Base-by-base conservation (phyloP, 2,888 invertebrate species). In the Plagodis dolabraria region DNA sequence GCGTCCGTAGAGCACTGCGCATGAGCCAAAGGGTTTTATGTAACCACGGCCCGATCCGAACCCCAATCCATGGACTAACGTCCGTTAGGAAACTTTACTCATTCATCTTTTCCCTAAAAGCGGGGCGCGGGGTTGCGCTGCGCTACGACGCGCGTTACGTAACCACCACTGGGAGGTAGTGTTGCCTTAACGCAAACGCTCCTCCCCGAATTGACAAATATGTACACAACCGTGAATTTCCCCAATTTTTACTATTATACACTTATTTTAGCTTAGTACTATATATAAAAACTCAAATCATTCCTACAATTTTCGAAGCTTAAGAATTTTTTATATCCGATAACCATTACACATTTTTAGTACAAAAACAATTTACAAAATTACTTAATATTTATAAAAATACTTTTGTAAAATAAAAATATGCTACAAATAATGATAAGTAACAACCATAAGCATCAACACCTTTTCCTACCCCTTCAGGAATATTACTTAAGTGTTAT, bases 81-180 rank as follows among this genome's bases (percentile, higher is more conserved):
- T 87, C 87, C 86, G 86, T 85, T 86, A 85, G 86, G 86, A 89
- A 92, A 92, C 85, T 91, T 92, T 86, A 72, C 87, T 87, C 91
- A 92, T 91, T 92, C 91, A 91, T 92, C 90, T 89, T 91, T 92
- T 89, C 87, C 87, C 85, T 82, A 85, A 89, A 86, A 80, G 85
- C 78, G 89, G 87, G 87, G 89, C 63, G 87, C 66, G 85, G 89
- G 88, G 87, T 69, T 71, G 83, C 79, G 85, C 82, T 83, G 87
- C 87, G 87, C 86, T 87, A 87, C 86, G 82, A 77, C 79, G 85
- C 78, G 81, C 67, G 84, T 89, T 90, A 90, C 80, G 74, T 91
- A 91, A 90, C 81, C 71, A 75, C 71, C 71, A 75, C 71, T 44
- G 69, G 75, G 74, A 77, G 81, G 81, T 73, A 80, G 70, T 74